Base-by-base conservation (phyloP, 1,140 invertebrate species). In the Agrypnia vestita region DNA sequence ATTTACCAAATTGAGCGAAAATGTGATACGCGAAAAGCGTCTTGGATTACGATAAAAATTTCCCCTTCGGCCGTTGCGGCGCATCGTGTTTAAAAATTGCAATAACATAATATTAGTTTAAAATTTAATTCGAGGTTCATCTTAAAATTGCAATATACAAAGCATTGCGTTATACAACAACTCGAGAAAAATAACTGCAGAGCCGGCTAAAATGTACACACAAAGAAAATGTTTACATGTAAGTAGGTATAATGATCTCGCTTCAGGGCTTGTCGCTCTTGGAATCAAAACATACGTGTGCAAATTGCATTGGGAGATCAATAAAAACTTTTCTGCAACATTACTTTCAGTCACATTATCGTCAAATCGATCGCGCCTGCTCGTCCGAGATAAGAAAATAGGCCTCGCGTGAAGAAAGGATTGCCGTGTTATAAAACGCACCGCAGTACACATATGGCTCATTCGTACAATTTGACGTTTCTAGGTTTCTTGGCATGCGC, bases 391-490 rank as follows among this genome's bases (percentile, higher is more conserved):
- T 35, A 53, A 21, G 12, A 62, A 47, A 4, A 21, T 25, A 35
- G 10, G 59, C 19, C 35, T 15, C 15, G 12, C 19, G 11, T 6
- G 25, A 53, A 47, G 59, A 77, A 67, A 47, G 59, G 55, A 77
- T 25, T 67, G 9, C 64, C 10, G 15, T 71, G n/a, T 51, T 49
- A 64, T 43, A 12, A 64, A 64, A 47, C n/a, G 51, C 51, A 44
- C 59, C 21, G 44, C 46, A 21, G n/a, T 21, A 78, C 64, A 72
- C 76, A 78, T 87, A 85, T 85, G 84, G 83, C 87, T 87, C 84
- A 88, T 88, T 88, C 88, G 87, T 89, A 88, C 86, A 88, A 88
- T 88, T 89, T 88, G 87, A 89, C 87, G 87, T 85, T 86, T 86
- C 87, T 67, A 88, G 87, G 88, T 85, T 86, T 86, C 87, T 67